Percentiles rank a stretch among this genome's conserved stretches.
These are phyloP conservation scores for Archaeoteleia sp. DNA, from an alignment of 2,888 invertebrate genomes.

Conservation along the genomic window DNA sequence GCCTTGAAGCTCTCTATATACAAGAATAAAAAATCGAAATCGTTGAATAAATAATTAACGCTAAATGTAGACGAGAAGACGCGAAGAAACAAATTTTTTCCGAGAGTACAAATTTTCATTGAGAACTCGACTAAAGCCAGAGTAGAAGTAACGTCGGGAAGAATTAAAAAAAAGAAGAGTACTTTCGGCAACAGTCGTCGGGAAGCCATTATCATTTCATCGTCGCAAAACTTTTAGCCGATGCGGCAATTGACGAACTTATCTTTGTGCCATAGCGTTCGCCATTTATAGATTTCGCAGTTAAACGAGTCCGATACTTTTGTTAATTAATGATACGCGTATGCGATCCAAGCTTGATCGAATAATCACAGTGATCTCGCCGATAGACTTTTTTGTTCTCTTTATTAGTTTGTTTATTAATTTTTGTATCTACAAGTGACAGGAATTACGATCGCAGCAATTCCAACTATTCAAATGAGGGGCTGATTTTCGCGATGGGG, in stretches of 20 bases:
- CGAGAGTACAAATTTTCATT: slow-evolving; percentile 72
- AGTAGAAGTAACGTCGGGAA: slow-evolving; percentile 34
- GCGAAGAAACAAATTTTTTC: slow-evolving; percentile 56
- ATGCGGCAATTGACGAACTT: too few relatives aligned
- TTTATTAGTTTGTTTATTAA: slow-evolving; percentile 34
- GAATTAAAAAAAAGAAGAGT: slow-evolving; percentile 11
- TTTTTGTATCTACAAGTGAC: slow-evolving; percentile 38
- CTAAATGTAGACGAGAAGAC: slow-evolving; percentile 40
- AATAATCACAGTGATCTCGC: slow-evolving; percentile 59
- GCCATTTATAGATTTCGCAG: slow-evolving; percentile 13
- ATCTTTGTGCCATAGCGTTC: slow-evolving; percentile 50
- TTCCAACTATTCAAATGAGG: slow-evolving; percentile 38
- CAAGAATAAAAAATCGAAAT: slow-evolving; percentile 53
- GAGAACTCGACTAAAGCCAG: slow-evolving; percentile 52
- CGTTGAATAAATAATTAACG: slow-evolving; percentile 38
- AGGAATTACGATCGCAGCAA: slow-evolving; percentile 43
- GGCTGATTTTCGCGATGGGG: slow-evolving; percentile 32
- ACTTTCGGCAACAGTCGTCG: too few relatives aligned
- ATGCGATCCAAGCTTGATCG: slow-evolving; percentile 11
- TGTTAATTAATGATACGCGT: too few relatives aligned
- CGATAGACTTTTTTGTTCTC: slow-evolving; percentile 56
- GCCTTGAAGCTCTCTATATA: slow-evolving; percentile 74
- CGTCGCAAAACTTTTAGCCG: too few relatives aligned
- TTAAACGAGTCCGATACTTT: too few relatives aligned
- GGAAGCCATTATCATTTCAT: too few relatives aligned